Evolutionary conservation across 2,888 invertebrate species (phyloP).

Genomic region (Atrina japonica): DNA sequence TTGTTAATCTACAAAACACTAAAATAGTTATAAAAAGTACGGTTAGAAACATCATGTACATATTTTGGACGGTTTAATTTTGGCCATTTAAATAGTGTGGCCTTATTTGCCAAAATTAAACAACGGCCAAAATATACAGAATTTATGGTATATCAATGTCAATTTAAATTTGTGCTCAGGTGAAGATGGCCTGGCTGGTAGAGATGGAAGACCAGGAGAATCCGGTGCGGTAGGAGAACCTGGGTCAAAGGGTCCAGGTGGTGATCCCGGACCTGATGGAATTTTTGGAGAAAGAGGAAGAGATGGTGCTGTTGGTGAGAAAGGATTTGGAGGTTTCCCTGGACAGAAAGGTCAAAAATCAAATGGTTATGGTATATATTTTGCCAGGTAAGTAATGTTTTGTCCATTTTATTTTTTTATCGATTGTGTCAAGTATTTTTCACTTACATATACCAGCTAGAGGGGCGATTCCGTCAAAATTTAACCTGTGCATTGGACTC

Average conservation of each 20-base stretch:
- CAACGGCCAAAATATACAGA: too few species aligned
- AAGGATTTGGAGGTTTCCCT: conserved; percentile 82
- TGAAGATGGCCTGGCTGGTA: conserved; percentile 7
- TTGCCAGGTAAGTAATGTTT: conserved; percentile 70
- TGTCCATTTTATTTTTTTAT: too few species aligned
- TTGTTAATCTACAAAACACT: too few species aligned
- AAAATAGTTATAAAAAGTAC: too few species aligned
- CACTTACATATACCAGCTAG: not conserved
- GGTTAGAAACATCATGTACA: too few species aligned
- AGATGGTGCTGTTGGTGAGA: conserved; percentile 82
- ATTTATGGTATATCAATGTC: too few species aligned
- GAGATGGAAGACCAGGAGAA: conserved; percentile 29
- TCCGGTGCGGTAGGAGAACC: conserved; percentile 47
- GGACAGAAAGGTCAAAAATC: conserved; percentile 84
- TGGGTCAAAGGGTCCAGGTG: conserved; percentile 54
- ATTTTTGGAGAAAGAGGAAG: conserved; percentile 53
- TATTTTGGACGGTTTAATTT: too few species aligned
- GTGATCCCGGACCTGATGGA: conserved; percentile 65
- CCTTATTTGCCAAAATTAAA: too few species aligned
- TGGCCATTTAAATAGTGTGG: too few species aligned
- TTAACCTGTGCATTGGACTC: too few species aligned
- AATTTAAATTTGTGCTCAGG: conserved; percentile 8
- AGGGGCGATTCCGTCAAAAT: too few species aligned
- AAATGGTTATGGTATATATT: conserved; percentile 71
- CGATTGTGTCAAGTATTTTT: not conserved